phyloP scores from a whole-genome alignment of 2,797 vertebrate species.

The Urocyon cinereoargenteus region DNA sequence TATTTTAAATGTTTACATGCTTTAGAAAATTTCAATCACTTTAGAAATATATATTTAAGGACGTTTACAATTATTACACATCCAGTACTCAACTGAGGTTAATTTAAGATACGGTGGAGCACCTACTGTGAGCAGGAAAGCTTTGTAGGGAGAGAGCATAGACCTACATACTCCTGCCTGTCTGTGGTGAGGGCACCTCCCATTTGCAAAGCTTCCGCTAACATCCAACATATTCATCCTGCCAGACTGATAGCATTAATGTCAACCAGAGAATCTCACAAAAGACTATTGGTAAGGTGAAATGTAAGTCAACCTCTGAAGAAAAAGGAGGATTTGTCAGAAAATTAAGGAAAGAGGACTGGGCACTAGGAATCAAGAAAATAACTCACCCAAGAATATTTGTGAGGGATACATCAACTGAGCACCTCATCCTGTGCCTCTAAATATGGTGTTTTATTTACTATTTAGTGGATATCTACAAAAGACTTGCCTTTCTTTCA shows the following conservation, averaged over 20 bases:
- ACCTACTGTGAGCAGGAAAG: neutral
- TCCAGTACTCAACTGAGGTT: neutral
- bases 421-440: neutral
- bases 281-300: neutral
- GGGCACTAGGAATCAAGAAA: neutral
- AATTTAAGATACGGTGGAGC: neutral
- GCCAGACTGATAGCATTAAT: neutral
- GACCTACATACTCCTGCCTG: neutral
- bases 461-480: neutral
- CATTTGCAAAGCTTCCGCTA: neutral
- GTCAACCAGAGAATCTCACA: neutral
- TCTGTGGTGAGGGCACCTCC: neutral
- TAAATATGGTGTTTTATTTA: neutral
- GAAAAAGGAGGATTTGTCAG: conserved; percentile 3
- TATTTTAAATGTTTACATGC: neutral
- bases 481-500: neutral
- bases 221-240: neutral
- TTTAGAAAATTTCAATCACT: neutral
- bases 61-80: neutral
- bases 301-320: neutral
- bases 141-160: too few relatives aligned
- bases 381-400: neutral
- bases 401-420: neutral
- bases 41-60: neutral
- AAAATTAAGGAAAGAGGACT: neutral